These are phyloP conservation scores for Eulimnadia texana DNA, from an alignment of 1,140 invertebrate genomes.

Conservation along the genomic window DNA sequence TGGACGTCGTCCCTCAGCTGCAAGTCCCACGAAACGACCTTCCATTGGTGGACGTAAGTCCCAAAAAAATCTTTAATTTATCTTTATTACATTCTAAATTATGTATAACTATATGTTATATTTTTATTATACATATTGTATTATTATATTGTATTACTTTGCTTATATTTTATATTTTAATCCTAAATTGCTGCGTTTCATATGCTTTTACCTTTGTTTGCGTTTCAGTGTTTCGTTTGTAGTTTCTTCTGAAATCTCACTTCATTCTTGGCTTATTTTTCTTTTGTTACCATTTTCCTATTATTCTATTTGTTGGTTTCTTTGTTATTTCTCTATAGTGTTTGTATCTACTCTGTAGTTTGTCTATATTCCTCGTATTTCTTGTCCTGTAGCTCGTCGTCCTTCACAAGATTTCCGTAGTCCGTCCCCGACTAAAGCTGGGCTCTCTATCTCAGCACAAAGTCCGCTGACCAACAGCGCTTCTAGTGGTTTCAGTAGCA, in stretches of 20 bases:
- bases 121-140: too few relatives aligned
- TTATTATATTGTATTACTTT: slow-evolving; percentile 8
- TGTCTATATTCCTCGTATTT: not conserved
- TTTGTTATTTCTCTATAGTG: not conserved
- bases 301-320: not conserved
- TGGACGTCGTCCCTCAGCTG: slow-evolving; percentile 39
- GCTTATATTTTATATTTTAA: not conserved
- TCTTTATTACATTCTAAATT: too few relatives aligned
- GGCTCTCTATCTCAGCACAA: slow-evolving; percentile 32
- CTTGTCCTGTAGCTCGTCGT: slow-evolving; percentile 39
- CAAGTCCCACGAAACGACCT: slow-evolving; percentile 50
- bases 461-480: slow-evolving; percentile 67
- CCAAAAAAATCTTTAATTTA: too few relatives aligned
- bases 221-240: too few relatives aligned
- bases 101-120: too few relatives aligned
- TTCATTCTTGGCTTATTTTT: too few relatives aligned
- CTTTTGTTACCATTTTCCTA: too few relatives aligned
- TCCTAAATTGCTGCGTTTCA: too few relatives aligned
- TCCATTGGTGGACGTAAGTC: slow-evolving; percentile 36
- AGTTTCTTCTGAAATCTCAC: too few relatives aligned
- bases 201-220: too few relatives aligned
- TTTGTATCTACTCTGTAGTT: not conserved
- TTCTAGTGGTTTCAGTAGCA: slow-evolving; percentile 78
- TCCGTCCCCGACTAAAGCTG: slow-evolving; percentile 59
- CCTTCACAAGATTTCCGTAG: slow-evolving; percentile 56